Base-by-base conservation (phyloP, 2,888 invertebrate genomes). In the Drosophila buzzatii region DNA sequence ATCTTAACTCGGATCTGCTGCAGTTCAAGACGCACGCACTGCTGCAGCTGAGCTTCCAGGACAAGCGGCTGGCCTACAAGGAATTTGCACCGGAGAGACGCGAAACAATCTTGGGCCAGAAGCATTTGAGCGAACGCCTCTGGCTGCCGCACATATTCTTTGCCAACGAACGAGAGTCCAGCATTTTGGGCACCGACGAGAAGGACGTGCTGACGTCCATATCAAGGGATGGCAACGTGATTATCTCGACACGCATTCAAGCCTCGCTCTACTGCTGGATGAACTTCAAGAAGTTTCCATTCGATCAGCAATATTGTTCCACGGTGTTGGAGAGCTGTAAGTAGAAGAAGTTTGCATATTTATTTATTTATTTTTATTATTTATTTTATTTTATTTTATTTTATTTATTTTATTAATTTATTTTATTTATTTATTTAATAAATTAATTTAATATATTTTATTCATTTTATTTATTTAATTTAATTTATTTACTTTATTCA, bases 101-200 rank as follows among this genome's bases (percentile, higher is more conserved):
- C 12, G 92, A 90, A 5, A 81, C 86, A 20, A 92, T 91, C 16
- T 63, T 91, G 75, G 91, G 91, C 0, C 92, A 91, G 64, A 92
- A 91, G 31, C 91, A 91, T 73, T 72, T 91, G 23, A 91, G 91
- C 53, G 91, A 91, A 60, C 89, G 91, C 0, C 83, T 91, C 9
- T 91, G 91, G 91, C 45, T 91, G 77, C 91, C 91, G 5, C 91
- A 91, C 47, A 91, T 91, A 33, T 91, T 91, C 79, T 91, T 91
- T 70, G 82, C 91, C 59, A 91, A 91, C 35, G 91, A 91, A 55
- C 83, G 92, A 0, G 91, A 92, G 37, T 91, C 91, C 10, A 86
- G 85, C 35, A 91, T 91, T 3, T 62, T 91, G 75, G 91, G 91
- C 3, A 91, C 91, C 2, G 92, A 91, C 47, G 92, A 91, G 64